Evolutionary conservation across 1,140 invertebrate genomes (phyloP), one percentile per base, ranked within the genome.

Genomic region (Drosophila littoralis): DNA sequence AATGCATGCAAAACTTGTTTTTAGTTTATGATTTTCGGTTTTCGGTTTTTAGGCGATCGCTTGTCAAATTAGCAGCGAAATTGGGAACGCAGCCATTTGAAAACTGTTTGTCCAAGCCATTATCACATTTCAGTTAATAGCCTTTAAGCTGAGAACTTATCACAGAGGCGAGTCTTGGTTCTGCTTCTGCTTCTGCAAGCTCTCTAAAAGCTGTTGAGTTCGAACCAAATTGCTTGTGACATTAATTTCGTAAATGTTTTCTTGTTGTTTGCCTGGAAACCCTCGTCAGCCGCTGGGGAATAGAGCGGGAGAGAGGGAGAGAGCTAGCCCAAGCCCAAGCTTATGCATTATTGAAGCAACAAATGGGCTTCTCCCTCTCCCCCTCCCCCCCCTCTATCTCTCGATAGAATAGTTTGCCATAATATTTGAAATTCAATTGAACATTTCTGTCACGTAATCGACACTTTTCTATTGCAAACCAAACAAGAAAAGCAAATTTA

Each of bases 371-470:
- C 6, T 9, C 22, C 17, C 22, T 6, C 46, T 6, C 15, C 50
- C 35, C n/a, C 13, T 42, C 35, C 7, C 63, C 28, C 9, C 35
- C 6, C 15, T n/a, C 36, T 57, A 7, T 28, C 54, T 8, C 54
- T 48, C 42, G 22, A 22, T 12, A 50, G 51, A 68, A 72, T 74
- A 70, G 78, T 74, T 69, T 76, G 76, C 79, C 28, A 75, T 82
- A 80, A 83, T 89, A 88, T 80, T 73, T 89, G 83, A 81, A 84
- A 89, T 90, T 90, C 78, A 89, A 90, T 89, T 89, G 85, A 81
- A 79, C 81, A 89, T 90, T 89, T 89, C 75, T 89, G 80, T 89
- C 85, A 89, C 85, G 84, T 84, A 89, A 90, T 89, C 85, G 84
- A 78, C 83, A 89, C 84, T 88, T 83, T 88, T 88, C 77, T 89